phyloP scores from a whole-genome alignment of 2,888 invertebrate genomes.

The Drosophila borborema region DNA sequence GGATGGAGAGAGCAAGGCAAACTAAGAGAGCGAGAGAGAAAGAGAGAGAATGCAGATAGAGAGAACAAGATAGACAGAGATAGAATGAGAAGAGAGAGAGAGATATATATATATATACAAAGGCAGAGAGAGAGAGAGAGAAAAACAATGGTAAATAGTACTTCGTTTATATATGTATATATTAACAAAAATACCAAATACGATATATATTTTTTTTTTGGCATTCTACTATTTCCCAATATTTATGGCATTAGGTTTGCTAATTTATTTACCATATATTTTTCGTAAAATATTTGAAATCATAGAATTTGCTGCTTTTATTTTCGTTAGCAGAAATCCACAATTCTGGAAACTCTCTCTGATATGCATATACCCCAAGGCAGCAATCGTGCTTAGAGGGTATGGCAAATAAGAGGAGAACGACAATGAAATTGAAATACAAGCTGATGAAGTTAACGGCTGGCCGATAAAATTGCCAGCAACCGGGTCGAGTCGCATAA shows the following conservation, averaged over 20 bases:
- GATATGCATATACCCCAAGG: neutral
- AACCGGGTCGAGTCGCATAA: slow-evolving; percentile 40
- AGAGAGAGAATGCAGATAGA: neutral
- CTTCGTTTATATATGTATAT: no score
- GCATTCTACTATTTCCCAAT: no score
- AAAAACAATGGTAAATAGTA: neutral
- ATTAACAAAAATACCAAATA: no score
- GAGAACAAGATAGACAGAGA: neutral
- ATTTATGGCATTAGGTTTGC: no score
- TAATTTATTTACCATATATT: no score
- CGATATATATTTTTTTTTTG: no score
- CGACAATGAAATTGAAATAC: slow-evolving; percentile 51
- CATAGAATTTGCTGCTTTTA: no score
- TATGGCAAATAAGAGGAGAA: slow-evolving; percentile 1
- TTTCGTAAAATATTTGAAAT: no score
- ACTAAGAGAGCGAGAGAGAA: neutral
- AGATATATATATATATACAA: no score
- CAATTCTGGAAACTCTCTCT: neutral
- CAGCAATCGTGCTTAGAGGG: neutral
- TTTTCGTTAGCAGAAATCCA: no score
- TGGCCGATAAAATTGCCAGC: slow-evolving; percentile 51
- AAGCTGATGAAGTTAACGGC: slow-evolving; percentile 55
- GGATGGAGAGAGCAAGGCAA: neutral
- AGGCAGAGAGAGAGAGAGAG: neutral
- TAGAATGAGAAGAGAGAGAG: neutral